These are phyloP conservation scores for Aspidiotus rigidus DNA, from an alignment of 2,888 invertebrate genomes.

Conservation along the genomic window DNA sequence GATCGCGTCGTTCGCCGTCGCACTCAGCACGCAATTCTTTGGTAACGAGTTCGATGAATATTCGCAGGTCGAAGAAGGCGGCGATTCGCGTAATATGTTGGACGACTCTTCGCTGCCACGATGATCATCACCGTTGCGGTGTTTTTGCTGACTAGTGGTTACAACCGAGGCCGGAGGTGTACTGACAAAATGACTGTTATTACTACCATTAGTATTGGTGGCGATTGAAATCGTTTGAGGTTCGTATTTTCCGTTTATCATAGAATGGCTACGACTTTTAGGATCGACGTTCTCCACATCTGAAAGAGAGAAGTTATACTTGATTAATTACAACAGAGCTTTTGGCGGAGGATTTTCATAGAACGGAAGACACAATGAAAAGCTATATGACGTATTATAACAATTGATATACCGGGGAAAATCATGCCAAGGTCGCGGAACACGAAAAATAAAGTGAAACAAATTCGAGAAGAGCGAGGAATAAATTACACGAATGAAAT, in stretches of 20 bases:
- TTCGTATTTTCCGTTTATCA: slow-evolving; percentile 8
- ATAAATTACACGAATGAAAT: too few relatives aligned
- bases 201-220: not conserved
- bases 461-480: too few relatives aligned
- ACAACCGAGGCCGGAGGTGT: not conserved
- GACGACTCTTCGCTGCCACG: not conserved
- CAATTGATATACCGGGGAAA: too few relatives aligned
- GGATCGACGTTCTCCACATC: slow-evolving; percentile 22
- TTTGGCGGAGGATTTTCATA: not conserved
- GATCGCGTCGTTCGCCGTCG: slow-evolving; percentile 17
- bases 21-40: slow-evolving; percentile 34
- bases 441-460: too few relatives aligned
- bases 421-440: too few relatives aligned
- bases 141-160: slow-evolving; percentile 8
- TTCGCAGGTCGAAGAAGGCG: slow-evolving; percentile 39
- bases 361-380: not conserved
- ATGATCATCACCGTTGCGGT: not conserved
- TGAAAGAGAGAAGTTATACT: slow-evolving; percentile 10
- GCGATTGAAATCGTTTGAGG: not conserved
- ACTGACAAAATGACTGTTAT: slow-evolving; percentile 7
- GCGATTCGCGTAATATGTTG: not conserved
- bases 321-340: not conserved
- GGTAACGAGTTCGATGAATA: slow-evolving; percentile 37
- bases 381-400: too few relatives aligned
- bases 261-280: slow-evolving; percentile 4